phyloP scores from a whole-genome alignment of 2,797 vertebrate genomes.

The Apogon talboti region DNA sequence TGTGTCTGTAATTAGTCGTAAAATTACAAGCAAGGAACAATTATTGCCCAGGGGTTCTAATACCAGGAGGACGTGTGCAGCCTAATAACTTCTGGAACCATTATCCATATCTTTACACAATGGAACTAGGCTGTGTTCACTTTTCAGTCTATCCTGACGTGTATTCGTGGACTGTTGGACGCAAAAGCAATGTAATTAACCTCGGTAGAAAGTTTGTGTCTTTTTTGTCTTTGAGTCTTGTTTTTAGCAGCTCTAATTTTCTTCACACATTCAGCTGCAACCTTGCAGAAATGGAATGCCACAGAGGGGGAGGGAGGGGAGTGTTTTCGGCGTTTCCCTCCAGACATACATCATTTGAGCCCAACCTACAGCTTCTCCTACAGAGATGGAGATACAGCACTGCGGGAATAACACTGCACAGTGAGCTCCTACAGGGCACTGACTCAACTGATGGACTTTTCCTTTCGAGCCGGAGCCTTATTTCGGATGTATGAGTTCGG shows the following conservation, averaged over 20 bases:
- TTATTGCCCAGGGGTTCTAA: background rate
- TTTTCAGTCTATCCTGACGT: background rate
- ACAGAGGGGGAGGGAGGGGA: slow-evolving; percentile 46
- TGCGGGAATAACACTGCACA: slow-evolving; percentile 72
- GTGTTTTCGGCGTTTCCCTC: slow-evolving; percentile 55
- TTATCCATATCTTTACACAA: background rate
- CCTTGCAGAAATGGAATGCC: slow-evolving; percentile 56
- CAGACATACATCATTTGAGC: slow-evolving; percentile 67
- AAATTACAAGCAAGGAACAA: background rate
- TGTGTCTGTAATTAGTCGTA: background rate
- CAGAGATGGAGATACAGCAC: slow-evolving; percentile 71
- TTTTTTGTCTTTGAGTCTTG: background rate
- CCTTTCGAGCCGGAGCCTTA: background rate
- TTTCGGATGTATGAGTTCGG: slow-evolving; percentile 22
- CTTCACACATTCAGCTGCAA: slow-evolving; percentile 63
- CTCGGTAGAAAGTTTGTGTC: too few species aligned
- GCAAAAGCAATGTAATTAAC: too few species aligned
- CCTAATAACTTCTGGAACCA: background rate
- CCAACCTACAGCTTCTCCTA: slow-evolving; percentile 63
- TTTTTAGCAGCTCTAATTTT: slow-evolving; percentile 21
- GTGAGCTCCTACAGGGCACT: slow-evolving; percentile 16
- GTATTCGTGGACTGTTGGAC: background rate
- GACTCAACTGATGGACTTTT: slow-evolving; percentile 32
- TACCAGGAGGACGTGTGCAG: background rate
- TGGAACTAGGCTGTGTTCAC: background rate